phyloP scores from a whole-genome alignment of 1,140 invertebrate species.

The Drosophila trapezifrons region DNA sequence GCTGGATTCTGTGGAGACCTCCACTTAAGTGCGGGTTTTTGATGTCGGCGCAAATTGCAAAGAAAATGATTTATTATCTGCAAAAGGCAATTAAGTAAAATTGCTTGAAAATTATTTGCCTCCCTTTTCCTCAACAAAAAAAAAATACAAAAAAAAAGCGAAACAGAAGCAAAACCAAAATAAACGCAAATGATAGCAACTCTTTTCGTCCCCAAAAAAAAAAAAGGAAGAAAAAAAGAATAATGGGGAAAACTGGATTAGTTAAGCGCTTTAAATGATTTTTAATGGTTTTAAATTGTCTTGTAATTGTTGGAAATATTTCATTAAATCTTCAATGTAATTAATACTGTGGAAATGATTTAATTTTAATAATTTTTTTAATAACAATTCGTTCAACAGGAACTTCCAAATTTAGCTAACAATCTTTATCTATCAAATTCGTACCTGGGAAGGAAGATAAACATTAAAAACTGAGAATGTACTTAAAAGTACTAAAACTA shows the following conservation, averaged over 20 bases:
- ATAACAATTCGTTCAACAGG: too few species aligned
- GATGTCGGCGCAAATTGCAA: slow-evolving; percentile 62
- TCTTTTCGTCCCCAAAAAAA: not conserved
- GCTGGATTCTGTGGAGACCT: slow-evolving; percentile 35
- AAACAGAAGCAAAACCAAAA: slow-evolving; percentile 30
- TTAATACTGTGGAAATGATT: not conserved
- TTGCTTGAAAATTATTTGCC: slow-evolving; percentile 73
- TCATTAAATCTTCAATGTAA: not conserved
- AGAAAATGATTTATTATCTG: slow-evolving; percentile 80
- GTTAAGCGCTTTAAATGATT: slow-evolving; percentile 1
- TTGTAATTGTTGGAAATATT: not conserved
- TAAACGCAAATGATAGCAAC: slow-evolving; percentile 32
- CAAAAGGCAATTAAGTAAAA: slow-evolving; percentile 78
- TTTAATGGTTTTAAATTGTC: slow-evolving; percentile 9
- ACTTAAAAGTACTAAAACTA: too few species aligned
- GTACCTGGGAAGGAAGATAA: not conserved
- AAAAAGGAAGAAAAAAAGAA: not conserved
- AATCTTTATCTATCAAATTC: not conserved
- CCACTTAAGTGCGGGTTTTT: slow-evolving; percentile 57
- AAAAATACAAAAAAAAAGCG: not conserved
- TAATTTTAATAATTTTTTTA: too few species aligned
- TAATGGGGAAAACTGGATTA: slow-evolving; percentile 3
- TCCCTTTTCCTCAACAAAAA: not conserved
- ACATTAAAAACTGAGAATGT: too few species aligned
- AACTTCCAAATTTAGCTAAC: too few species aligned